phyloP scores from a whole-genome alignment of 1,140 invertebrate species.

The Monochamus saltuarius region DNA sequence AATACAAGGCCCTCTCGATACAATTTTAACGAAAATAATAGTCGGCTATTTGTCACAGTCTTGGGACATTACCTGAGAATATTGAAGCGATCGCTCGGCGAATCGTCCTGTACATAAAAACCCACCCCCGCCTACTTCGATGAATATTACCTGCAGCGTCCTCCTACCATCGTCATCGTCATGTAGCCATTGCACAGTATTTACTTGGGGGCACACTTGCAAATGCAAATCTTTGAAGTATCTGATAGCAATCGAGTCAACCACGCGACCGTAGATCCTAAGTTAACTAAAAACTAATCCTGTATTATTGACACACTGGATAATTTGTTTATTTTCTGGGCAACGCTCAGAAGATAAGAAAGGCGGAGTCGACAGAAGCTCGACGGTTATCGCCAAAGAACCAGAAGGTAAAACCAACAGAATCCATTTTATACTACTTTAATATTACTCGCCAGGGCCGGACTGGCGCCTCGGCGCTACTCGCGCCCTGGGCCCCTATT shows the following conservation, averaged over 20 bases:
- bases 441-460: conserved; percentile 12
- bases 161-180: not conserved
- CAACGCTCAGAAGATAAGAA: conserved; percentile 78
- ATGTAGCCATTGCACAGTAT: conserved; percentile 22
- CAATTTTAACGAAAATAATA: no score
- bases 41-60: no score
- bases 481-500: no score
- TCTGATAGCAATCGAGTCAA: no score
- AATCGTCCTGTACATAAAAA: no score
- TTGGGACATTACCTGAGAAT: no score
- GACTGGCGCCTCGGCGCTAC: not conserved
- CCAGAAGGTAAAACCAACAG: conserved; percentile 71
- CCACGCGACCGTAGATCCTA: no score
- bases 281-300: no score
- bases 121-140: not conserved
- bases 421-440: conserved; percentile 19
- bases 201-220: conserved; percentile 7
- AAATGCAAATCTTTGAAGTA: not conserved
- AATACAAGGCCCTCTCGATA: no score
- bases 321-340: conserved; percentile 53
- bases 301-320: conserved; percentile 29
- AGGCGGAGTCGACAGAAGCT: conserved; percentile 86
- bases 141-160: conserved; percentile 16
- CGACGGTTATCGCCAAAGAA: conserved; percentile 92
- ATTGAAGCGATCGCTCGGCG: no score